A percentile compares a stretch with the other conserved stretches of the same genome.
Conservation (phyloP, 1,140 invertebrate species). For the Stegodyphus dumicola region DNA sequence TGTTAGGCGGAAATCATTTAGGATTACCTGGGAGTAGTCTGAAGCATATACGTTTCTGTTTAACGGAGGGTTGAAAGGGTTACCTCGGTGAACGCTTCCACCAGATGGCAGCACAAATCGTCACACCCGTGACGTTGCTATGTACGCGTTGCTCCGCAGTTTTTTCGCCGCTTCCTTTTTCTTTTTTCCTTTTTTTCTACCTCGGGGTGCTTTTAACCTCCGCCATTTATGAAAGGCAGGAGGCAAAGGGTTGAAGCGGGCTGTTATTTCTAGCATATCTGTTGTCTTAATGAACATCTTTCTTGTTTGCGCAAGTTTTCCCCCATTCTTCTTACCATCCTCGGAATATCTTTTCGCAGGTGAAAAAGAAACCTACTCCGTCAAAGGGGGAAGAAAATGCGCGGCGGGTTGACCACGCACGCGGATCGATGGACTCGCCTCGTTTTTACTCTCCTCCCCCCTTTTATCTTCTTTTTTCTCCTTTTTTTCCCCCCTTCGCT, state of each 20-base stretch:
- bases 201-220: constrained; percentile 29
- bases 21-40: too few species aligned
- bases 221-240: constrained; percentile 37
- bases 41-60: too few species aligned
- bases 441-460: constrained; percentile 29
- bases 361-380: constrained; percentile 34
- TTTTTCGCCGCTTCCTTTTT: not conserved
- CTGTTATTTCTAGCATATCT: not conserved
- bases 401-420: constrained; percentile 42
- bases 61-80: constrained; percentile 33
- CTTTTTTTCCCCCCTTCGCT: constrained; percentile 42
- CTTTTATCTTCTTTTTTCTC: constrained; percentile 16
- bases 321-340: too few species aligned
- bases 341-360: constrained; percentile 23
- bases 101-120: constrained; percentile 44
- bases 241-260: constrained; percentile 9
- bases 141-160: constrained; percentile 47
- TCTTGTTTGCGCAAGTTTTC: too few species aligned
- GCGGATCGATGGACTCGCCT: constrained; percentile 30
- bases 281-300: not conserved
- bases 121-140: constrained; percentile 52
- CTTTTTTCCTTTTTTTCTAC: not conserved
- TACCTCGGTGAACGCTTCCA: constrained; percentile 27
- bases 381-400: not conserved
- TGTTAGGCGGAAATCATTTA: too few species aligned